A percentile compares a stretch with the other conserved stretches of the same genome.
Conservation (phyloP, 2,888 invertebrate species). For the Hartigia nigra region DNA sequence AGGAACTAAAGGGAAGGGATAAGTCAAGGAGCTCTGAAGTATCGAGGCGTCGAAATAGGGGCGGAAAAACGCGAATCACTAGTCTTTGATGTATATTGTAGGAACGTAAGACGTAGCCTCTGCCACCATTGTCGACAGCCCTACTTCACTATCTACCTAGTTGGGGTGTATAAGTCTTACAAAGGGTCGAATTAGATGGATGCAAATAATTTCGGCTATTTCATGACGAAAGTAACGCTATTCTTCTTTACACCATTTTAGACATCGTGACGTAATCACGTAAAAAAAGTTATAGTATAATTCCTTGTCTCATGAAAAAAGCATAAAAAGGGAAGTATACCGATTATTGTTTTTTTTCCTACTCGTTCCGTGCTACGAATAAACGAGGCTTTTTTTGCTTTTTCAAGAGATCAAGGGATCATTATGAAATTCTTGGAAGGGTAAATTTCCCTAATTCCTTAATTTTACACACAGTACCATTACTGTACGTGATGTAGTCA, state of each 20-base stretch:
- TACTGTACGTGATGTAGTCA: background rate
- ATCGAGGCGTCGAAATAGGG: background rate
- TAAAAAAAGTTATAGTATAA: too few species aligned
- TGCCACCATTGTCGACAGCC: background rate
- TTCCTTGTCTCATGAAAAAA: too few species aligned
- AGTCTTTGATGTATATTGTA: background rate
- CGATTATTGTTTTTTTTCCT: too few species aligned
- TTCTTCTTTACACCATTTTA: too few species aligned
- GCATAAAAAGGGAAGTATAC: too few species aligned
- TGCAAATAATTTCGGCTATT: background rate
- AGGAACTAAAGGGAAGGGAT: conserved; percentile 21
- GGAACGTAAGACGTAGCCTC: background rate
- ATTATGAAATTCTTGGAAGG: background rate
- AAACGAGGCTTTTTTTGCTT: too few species aligned
- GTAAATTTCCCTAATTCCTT: too few species aligned
- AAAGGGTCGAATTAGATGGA: background rate
- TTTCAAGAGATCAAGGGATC: background rate
- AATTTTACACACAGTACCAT: background rate
- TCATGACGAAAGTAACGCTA: background rate
- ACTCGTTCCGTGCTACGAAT: too few species aligned
- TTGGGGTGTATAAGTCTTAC: background rate
- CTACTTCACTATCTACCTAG: background rate
- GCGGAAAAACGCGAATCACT: background rate
- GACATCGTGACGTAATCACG: too few species aligned
- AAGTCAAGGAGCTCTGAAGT: conserved; percentile 2